phyloP scores from a whole-genome alignment of 1,140 invertebrate species.

The Plectus sambesii region DNA sequence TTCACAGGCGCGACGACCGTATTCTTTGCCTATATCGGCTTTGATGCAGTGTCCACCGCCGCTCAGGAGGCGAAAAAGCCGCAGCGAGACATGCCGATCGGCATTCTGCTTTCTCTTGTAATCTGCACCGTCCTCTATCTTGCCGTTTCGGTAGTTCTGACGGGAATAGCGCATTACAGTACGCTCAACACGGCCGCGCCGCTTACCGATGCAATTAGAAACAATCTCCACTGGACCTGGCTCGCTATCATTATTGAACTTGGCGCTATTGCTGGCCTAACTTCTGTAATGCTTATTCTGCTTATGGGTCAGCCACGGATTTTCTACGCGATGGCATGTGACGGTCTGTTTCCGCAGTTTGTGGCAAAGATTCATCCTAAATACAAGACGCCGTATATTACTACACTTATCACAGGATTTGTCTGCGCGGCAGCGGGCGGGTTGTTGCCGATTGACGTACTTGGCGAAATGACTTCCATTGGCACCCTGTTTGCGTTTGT shows the following conservation, averaged over 20 bases:
- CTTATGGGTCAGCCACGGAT: slow-evolving; percentile 13
- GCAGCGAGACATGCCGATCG: slow-evolving; percentile 63
- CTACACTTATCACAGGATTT: slow-evolving; percentile 14
- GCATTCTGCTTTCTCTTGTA: slow-evolving; percentile 64
- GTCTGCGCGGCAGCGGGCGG: slow-evolving; percentile 11
- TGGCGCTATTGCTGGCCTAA: slow-evolving; percentile 15
- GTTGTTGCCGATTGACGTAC: slow-evolving; percentile 3
- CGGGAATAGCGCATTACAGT: slow-evolving; percentile 63
- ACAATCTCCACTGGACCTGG: not conserved
- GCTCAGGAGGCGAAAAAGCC: slow-evolving; percentile 52
- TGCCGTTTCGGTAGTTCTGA: slow-evolving; percentile 65
- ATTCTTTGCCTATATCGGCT: slow-evolving; percentile 78
- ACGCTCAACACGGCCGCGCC: slow-evolving; percentile 2
- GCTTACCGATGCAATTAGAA: slow-evolving; percentile 8
- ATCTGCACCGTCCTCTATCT: slow-evolving; percentile 66
- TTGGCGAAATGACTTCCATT: no score
- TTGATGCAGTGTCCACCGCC: slow-evolving; percentile 73
- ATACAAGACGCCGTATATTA: slow-evolving; percentile 11
- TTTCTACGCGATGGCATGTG: slow-evolving; percentile 16
- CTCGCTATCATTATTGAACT: slow-evolving; percentile 6
- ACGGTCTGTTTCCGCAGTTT: slow-evolving; percentile 10
- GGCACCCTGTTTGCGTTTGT: slow-evolving; percentile 13
- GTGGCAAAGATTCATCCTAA: not conserved
- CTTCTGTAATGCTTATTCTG: slow-evolving; percentile 19
- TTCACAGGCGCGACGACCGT: slow-evolving; percentile 33